phyloP scores from a whole-genome alignment of 2,797 vertebrate species.

The Bradypus variegatus region DNA sequence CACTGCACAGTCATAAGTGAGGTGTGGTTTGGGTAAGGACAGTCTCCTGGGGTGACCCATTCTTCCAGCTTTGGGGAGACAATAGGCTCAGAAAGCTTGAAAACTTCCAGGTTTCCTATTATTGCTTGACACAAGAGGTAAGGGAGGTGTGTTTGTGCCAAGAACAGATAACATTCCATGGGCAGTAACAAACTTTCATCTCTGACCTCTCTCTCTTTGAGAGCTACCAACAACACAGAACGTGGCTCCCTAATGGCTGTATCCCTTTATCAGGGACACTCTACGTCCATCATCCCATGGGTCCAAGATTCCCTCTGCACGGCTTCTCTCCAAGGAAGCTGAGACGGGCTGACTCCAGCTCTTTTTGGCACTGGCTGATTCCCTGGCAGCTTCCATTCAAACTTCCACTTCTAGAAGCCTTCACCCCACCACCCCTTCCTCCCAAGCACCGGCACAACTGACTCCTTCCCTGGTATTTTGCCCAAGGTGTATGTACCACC shows the following conservation, averaged over 20 bases:
- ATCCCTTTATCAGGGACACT: neutral
- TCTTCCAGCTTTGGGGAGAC: neutral
- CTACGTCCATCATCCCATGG: neutral
- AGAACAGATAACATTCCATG: neutral
- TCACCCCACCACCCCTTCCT: neutral
- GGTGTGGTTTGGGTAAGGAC: neutral
- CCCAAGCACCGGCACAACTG: neutral
- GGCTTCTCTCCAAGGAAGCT: neutral
- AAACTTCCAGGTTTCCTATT: neutral
- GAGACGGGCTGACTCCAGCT: neutral
- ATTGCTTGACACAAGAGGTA: neutral
- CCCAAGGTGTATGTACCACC: neutral
- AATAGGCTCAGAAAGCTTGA: neutral
- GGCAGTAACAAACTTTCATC: neutral
- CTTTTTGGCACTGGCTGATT: neutral
- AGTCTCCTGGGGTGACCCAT: neutral
- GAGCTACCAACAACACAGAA: neutral
- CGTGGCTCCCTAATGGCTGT: neutral
- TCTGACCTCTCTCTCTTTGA: neutral
- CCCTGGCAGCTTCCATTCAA: neutral
- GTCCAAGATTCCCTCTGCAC: neutral
- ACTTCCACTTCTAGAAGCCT: neutral
- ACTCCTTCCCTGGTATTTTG: neutral
- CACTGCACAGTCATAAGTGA: neutral
- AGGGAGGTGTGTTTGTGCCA: neutral